Base-by-base conservation (phyloP, 64 coral and sea anemone species). In the Stylophora pistillata region DNA sequence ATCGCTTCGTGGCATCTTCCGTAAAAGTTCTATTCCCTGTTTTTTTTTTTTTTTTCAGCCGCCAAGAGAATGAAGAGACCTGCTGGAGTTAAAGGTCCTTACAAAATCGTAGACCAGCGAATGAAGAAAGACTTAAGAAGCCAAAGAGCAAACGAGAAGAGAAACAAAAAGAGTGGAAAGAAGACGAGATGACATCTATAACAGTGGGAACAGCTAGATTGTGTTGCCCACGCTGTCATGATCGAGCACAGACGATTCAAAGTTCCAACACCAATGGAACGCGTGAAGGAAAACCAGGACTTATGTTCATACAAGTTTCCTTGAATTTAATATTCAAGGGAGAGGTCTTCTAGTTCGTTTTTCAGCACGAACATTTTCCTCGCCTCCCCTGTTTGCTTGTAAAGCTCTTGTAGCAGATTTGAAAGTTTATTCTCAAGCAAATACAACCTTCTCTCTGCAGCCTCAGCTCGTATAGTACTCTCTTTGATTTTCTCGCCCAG, bases 101-200 rank as follows among this genome's bases (percentile, higher is more conserved):
- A 87, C 73, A 99, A 99, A 58, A 91, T 99, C 17, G 97, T 99
- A 10, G 97, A 99, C 53, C 88, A 91, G 14, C 78, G 97, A 77
- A 89, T 99, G 90, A 99, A 99, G 90, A 99, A 95, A 78, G 97
- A 99, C 63, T 80, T 93, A 17, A 78, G 97, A 77, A 91, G 89
- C 21, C 91, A 86, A 79, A 93, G 88, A 53, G 71, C 76, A 17
- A 90, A 92, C 11, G 93, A 92, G 0, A 99, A 77, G 47, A 92
- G 74, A 58, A 78, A 71, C 41, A 85, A 86, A 70, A 86, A 86
- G 56, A 20, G 47, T 84, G 89, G 89, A 58, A 89, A 84, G 80
- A 84, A 25, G 54, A 84, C 61, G 25, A 68, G 32, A 84, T 84
- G 80, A 84, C 53, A 9, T 26, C 31, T 53, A 53, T 23, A 53